A percentile compares a stretch with the other conserved stretches of the same genome.
Evolutionary conservation across 2,888 invertebrate species (phyloP).

Genomic region (Panopea generosa): DNA sequence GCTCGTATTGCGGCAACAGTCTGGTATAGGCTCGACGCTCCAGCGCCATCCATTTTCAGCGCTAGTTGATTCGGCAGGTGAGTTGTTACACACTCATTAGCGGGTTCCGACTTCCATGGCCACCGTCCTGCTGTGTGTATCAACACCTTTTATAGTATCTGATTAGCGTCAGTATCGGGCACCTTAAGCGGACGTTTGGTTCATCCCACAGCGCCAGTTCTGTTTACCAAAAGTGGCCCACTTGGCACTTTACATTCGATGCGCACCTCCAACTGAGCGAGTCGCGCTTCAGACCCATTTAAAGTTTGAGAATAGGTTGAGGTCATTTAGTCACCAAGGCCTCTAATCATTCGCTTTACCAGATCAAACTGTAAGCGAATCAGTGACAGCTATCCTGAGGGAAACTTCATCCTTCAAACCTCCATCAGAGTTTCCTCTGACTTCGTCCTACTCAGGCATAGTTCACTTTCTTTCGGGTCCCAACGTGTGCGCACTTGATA

Average conservation of each 20-base stretch:
- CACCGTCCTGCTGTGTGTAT: constrained; percentile 90
- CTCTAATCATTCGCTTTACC: constrained; percentile 92
- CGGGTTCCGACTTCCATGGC: constrained; percentile 92
- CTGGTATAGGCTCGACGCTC: constrained; percentile 62
- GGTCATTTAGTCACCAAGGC: constrained; percentile 90
- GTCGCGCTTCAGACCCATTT: constrained; percentile 90
- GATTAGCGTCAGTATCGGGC: constrained; percentile 88
- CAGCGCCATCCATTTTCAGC: constrained; percentile 89
- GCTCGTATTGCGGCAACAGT: constrained; percentile 22
- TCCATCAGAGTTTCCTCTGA: constrained; percentile 90
- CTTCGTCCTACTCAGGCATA: constrained; percentile 90
- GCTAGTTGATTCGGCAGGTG: constrained; percentile 89
- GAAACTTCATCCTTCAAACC: constrained; percentile 91
- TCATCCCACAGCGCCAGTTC: constrained; percentile 93
- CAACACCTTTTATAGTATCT: constrained; percentile 89
- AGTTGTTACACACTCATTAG: constrained; percentile 89
- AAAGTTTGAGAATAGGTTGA: constrained; percentile 92
- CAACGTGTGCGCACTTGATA: constrained; percentile 89
- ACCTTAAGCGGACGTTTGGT: constrained; percentile 90
- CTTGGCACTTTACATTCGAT: constrained; percentile 87
- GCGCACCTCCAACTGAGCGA: constrained; percentile 88
- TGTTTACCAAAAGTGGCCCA: constrained; percentile 92
- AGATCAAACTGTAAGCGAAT: constrained; percentile 87
- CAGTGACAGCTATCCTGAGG: constrained; percentile 90
- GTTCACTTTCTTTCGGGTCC: constrained; percentile 92